A percentile compares a stretch with the other conserved stretches of the same genome.
phyloP scores from a whole-genome alignment of 2,113 vertebrate species.

The Heptranchias perlo region DNA sequence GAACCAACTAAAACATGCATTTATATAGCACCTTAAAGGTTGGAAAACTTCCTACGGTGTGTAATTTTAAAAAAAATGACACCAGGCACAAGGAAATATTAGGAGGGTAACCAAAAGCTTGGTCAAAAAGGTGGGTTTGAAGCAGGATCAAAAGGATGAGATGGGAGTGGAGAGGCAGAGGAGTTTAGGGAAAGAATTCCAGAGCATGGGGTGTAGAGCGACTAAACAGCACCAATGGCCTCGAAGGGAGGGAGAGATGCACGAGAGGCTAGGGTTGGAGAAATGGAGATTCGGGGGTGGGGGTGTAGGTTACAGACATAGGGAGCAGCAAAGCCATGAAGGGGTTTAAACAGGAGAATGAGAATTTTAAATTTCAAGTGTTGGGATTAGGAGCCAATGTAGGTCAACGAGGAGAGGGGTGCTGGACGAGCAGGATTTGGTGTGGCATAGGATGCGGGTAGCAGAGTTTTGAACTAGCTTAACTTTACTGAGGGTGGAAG shows the following conservation, averaged over 20 bases:
- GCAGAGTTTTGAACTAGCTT: neutral
- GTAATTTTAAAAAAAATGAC: neutral
- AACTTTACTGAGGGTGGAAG: neutral
- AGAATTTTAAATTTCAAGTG: neutral
- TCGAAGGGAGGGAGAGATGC: neutral
- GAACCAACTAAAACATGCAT: neutral
- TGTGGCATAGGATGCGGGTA: neutral
- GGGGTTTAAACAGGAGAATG: neutral
- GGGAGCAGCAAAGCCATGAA: neutral
- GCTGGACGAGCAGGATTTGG: neutral
- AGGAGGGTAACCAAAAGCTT: neutral
- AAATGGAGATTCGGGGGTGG: neutral
- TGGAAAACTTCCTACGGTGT: neutral
- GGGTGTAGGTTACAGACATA: neutral
- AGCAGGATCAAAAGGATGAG: neutral
- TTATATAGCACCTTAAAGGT: neutral
- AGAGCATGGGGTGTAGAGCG: too few relatives aligned
- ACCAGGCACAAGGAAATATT: neutral
- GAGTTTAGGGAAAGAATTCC: neutral
- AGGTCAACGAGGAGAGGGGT: neutral
- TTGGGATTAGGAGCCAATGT: too few relatives aligned
- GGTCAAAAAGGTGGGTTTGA: neutral
- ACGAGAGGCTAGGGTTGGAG: neutral
- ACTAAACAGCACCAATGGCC: too few relatives aligned
- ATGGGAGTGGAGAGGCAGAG: neutral